Percentiles rank a stretch among this genome's conserved stretches.
phyloP scores from a whole-genome alignment of 2,797 vertebrate species.

The Ambastaia sidthimunki region DNA sequence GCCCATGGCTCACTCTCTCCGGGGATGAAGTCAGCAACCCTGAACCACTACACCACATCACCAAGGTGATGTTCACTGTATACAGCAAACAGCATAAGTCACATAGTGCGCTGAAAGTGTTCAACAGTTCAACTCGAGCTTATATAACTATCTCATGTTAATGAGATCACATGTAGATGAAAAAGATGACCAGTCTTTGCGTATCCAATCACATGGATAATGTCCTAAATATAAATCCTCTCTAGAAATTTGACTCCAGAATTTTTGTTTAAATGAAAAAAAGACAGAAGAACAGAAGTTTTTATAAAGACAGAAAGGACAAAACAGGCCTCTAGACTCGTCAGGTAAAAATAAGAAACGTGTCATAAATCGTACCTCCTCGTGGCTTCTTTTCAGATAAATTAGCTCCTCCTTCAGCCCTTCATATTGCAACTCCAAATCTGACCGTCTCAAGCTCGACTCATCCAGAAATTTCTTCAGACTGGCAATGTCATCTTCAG shows the following conservation, averaged over 20 bases:
- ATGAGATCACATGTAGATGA: conserved; percentile 13
- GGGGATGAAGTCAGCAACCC: background rate
- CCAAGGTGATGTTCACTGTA: conserved; percentile 23
- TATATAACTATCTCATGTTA: conserved; percentile 21
- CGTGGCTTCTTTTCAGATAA: conserved; percentile 78
- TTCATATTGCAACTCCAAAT: conserved; percentile 82
- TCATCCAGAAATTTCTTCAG: conserved; percentile 77
- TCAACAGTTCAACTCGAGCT: background rate
- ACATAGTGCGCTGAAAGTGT: background rate
- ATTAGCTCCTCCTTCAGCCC: conserved; percentile 79
- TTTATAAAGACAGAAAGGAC: background rate
- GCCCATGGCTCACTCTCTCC: background rate
- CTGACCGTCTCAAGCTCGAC: conserved; percentile 73
- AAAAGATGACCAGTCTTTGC: background rate
- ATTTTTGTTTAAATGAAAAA: conserved; percentile 3
- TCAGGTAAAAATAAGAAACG: background rate
- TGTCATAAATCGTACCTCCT: conserved; percentile 73
- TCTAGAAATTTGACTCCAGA: background rate
- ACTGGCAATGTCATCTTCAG: conserved; percentile 75
- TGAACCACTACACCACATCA: conserved; percentile 3
- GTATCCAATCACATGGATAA: background rate
- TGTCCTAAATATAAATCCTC: conserved; percentile 6
- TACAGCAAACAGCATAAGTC: conserved; percentile 2
- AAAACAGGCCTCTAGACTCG: background rate
- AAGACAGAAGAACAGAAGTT: too few relatives aligned